These are phyloP conservation scores for Scatophagus argus DNA, from an alignment of 2,113 vertebrate species.

Conservation along the genomic window DNA sequence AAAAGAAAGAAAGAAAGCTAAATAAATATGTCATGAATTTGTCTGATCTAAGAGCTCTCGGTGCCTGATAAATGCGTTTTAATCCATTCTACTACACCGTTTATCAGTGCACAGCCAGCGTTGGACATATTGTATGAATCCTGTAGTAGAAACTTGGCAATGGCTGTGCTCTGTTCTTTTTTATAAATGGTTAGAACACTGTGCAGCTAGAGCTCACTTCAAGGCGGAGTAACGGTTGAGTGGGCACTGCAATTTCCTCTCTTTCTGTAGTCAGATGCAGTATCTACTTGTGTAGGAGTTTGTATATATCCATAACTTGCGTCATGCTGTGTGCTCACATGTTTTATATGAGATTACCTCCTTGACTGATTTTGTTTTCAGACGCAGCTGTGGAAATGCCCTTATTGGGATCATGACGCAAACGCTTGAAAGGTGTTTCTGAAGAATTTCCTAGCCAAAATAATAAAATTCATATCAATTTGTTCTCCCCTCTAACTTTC, in stretches of 20 bases:
- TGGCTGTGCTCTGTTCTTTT: constrained; percentile 32
- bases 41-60: not conserved
- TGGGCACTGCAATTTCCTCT: constrained; percentile 71
- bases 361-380: constrained; percentile 32
- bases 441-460: not conserved
- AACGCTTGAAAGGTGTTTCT: not conserved
- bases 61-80: not conserved
- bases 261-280: constrained; percentile 62
- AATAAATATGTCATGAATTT: no score
- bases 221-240: constrained; percentile 65
- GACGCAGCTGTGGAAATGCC: constrained; percentile 45
- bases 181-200: constrained; percentile 39
- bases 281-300: constrained; percentile 70
- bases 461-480: not conserved
- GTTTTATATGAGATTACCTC: constrained; percentile 42
- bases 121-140: constrained; percentile 24
- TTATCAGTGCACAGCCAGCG: constrained; percentile 24
- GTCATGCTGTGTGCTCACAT: constrained; percentile 60
- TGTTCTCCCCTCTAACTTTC: not conserved
- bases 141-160: constrained; percentile 51
- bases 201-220: constrained; percentile 46
- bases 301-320: constrained; percentile 68
- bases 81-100: constrained; percentile 19
- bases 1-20: not conserved
- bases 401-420: constrained; percentile 51